These are phyloP conservation scores for Cotesia vestalis DNA, from an alignment of 1,140 invertebrate genomes.

Conservation along the genomic window DNA sequence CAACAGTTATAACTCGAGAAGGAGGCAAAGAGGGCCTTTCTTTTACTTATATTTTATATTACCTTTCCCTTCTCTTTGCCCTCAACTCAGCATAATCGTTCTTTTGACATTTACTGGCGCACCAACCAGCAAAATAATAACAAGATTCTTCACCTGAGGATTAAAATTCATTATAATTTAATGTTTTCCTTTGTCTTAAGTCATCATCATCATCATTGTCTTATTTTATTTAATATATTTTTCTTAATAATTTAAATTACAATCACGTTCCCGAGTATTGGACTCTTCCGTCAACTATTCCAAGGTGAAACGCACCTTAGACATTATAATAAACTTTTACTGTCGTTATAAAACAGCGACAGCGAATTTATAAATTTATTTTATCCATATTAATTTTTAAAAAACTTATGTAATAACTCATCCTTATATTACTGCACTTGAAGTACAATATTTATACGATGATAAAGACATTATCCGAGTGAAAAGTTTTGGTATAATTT, in stretches of 20 bases:
- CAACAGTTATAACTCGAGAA: neutral
- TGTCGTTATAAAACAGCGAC: neutral
- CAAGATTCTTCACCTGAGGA: neutral
- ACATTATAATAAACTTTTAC: slow-evolving; percentile 12
- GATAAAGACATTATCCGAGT: slow-evolving; percentile 7
- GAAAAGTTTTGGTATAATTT: neutral
- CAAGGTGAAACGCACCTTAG: slow-evolving; percentile 24
- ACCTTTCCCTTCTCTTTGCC: slow-evolving; percentile 31
- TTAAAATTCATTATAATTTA: neutral
- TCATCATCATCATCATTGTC: neutral
- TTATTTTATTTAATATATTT: neutral
- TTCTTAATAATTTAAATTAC: slow-evolving; percentile 3
- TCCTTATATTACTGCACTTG: no score
- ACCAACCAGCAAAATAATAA: neutral
- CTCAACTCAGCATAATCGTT: slow-evolving; percentile 30
- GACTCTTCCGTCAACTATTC: slow-evolving; percentile 26
- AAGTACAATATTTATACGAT: no score
- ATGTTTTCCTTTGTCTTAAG: neutral
- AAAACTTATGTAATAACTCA: no score
- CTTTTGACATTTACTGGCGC: slow-evolving; percentile 35
- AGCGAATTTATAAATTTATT: no score
- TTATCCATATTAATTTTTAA: no score
- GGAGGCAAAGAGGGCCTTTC: slow-evolving; percentile 18
- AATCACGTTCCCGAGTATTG: neutral
- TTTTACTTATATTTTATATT: neutral